phyloP scores from a whole-genome alignment of 2,113 vertebrate genomes.

The Sturnira hondurensis region DNA sequence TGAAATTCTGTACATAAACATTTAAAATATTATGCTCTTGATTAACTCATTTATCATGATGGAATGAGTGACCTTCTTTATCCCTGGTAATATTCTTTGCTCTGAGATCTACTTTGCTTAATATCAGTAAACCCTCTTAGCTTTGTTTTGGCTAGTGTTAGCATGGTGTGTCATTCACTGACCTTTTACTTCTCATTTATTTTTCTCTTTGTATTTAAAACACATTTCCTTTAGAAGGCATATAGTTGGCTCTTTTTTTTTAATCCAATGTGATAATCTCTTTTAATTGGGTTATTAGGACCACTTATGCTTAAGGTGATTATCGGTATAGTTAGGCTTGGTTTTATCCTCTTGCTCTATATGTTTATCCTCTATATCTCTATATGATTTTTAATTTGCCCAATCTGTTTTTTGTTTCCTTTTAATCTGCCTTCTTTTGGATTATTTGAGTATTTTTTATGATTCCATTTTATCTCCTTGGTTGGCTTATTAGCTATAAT shows the following conservation, averaged over 20 bases:
- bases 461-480: not conserved
- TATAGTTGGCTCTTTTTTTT: not conserved
- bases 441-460: not conserved
- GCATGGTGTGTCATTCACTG: not conserved
- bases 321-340: not conserved
- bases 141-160: not conserved
- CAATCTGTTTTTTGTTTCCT: not conserved
- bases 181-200: not conserved
- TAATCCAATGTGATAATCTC: not conserved
- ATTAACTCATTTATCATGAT: not conserved
- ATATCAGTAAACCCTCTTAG: not conserved
- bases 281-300: not conserved
- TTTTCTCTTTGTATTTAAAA: constrained; percentile 7
- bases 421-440: not conserved
- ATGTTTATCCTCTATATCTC: no score
- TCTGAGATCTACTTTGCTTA: not conserved
- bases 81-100: not conserved
- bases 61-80: not conserved
- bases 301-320: not conserved
- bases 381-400: not conserved
- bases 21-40: not conserved
- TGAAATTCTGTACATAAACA: not conserved
- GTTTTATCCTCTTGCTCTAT: not conserved
- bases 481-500: not conserved
- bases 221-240: not conserved